These are phyloP conservation scores for Nesidiocoris tenuis DNA, from an alignment of 2,888 invertebrate species.

Conservation along the genomic window DNA sequence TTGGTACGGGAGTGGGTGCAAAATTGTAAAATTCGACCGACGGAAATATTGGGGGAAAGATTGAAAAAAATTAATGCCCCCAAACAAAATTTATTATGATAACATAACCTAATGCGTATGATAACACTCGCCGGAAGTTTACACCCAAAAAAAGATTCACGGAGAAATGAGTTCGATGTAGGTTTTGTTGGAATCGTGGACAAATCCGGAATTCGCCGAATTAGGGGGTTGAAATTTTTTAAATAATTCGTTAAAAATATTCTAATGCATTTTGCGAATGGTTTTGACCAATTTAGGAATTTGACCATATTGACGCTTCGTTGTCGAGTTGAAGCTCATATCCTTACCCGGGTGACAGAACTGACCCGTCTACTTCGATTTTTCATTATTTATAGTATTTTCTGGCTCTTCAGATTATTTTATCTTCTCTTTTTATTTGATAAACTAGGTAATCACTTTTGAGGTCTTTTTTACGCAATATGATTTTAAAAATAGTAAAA, in stretches of 20 bases:
- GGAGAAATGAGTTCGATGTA: neutral
- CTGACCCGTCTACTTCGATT: too few species aligned
- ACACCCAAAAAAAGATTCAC: neutral
- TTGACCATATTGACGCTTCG: too few species aligned
- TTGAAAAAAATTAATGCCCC: neutral
- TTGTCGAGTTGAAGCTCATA: too few species aligned
- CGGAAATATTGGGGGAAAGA: neutral
- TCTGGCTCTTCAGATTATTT: too few species aligned
- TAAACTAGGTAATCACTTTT: too few species aligned
- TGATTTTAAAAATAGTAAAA: neutral
- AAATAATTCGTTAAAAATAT: neutral
- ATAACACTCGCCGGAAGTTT: constrained; percentile 34
- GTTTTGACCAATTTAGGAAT: neutral
- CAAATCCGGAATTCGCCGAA: neutral
- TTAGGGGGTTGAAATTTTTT: neutral
- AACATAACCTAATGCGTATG: constrained; percentile 32
- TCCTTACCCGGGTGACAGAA: too few species aligned
- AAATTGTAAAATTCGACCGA: neutral
- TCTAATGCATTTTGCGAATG: neutral
- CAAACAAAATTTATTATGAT: constrained; percentile 25
- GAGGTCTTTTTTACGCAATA: too few species aligned
- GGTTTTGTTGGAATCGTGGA: neutral
- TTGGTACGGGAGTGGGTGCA: neutral
- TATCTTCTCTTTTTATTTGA: too few species aligned
- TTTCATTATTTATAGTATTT: too few species aligned